Evolutionary conservation across 2,888 invertebrate species (phyloP), one percentile per base, ranked within the genome.

Genomic region (Gnatocerus cornutus): DNA sequence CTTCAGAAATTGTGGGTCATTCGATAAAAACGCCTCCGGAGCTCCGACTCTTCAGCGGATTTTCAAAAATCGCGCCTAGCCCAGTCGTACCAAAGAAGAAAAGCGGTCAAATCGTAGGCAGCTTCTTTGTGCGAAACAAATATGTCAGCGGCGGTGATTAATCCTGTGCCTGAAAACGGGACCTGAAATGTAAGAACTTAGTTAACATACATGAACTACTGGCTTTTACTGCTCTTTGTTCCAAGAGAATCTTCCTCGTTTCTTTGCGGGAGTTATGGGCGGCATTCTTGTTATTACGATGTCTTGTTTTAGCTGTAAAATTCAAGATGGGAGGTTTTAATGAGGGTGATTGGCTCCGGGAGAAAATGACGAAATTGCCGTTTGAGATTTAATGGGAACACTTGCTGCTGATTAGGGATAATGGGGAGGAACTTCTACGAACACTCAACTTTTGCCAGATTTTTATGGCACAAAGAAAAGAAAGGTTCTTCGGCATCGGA

Each of bases 1-100:
- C 71, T 71, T 68, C 66, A 67, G 72, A 72, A 76, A 76, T 76
- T 76, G 74, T 75, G 69, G 76, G 75, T 75, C 75, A 72, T 69
- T 72, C 50, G 65, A 71, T 69, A 75, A 74, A 74, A 73, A 76
- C 66, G 58, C 46, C 46, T 43, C 16, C 41, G 12, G 41, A 33
- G 33, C 33, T 7, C 2, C 7, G 1, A 6, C 1, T 21, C 37
- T 6, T 10, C 7, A 48, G 48, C 45, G 9, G 16, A 48, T 48
- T 41, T 41, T 41, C 41, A 41, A 41, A 41, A 41, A 41, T 41
- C n/a, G n/a, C n/a, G n/a, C n/a, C n/a, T n/a, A n/a, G n/a, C n/a
- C n/a, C n/a, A n/a, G n/a, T n/a, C n/a, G n/a, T n/a, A 13, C 41
- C 33, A 53, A 53, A 53, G 53, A 27, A n/a, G n/a, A n/a, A n/a